phyloP scores from a whole-genome alignment of 2,888 invertebrate species.

The Napeogenes sylphis region DNA sequence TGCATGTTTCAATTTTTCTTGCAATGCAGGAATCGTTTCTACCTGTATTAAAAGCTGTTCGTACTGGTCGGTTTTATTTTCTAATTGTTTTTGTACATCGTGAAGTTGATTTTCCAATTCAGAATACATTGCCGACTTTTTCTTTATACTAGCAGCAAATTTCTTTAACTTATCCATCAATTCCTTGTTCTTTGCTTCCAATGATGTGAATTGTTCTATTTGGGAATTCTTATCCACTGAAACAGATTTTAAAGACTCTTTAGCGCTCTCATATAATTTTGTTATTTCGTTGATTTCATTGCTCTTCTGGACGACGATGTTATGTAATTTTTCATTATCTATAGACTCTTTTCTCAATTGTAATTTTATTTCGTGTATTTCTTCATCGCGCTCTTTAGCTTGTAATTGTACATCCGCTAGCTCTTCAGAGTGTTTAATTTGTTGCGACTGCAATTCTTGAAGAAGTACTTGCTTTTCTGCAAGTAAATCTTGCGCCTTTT shows the following conservation, averaged over 20 bases:
- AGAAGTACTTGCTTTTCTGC: constrained; percentile 65
- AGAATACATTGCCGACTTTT: constrained; percentile 80
- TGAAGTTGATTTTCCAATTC: constrained; percentile 79
- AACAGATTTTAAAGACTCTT: constrained; percentile 56
- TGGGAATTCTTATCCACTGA: constrained; percentile 63
- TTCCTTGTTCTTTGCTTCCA: constrained; percentile 82
- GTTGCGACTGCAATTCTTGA: constrained; percentile 66
- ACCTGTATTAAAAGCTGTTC: constrained; percentile 58
- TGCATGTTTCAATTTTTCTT: constrained; percentile 61
- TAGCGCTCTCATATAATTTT: constrained; percentile 63
- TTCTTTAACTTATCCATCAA: constrained; percentile 88
- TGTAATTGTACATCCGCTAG: constrained; percentile 62
- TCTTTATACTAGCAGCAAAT: constrained; percentile 85
- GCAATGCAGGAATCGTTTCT: constrained; percentile 55
- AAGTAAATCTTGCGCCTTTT: constrained; percentile 62
- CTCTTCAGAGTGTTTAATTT: constrained; percentile 70
- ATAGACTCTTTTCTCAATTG: constrained; percentile 79
- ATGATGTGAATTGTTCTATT: constrained; percentile 50
- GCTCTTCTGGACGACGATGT: constrained; percentile 75
- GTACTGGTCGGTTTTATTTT: constrained; percentile 49
- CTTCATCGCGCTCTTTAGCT: constrained; percentile 75
- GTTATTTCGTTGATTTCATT: constrained; percentile 65
- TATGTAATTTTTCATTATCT: constrained; percentile 80
- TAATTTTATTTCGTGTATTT: constrained; percentile 74
- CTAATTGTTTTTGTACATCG: constrained; percentile 55